Base-by-base conservation (phyloP, 2,113 vertebrate species). In the Alexandromys fortis region DNA sequence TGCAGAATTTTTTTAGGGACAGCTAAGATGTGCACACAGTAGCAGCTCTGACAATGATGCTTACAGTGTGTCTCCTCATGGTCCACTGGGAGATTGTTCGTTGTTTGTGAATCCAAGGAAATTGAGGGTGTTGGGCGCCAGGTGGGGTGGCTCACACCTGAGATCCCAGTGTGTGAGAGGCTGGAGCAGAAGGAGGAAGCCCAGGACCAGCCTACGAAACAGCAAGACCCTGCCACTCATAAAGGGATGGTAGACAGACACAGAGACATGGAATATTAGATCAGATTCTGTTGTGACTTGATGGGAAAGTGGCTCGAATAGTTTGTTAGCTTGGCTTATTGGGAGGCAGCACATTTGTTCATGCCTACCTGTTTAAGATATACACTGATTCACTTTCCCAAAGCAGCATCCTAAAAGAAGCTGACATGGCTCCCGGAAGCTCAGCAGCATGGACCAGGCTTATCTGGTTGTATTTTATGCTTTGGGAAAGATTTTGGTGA, bases 91-190 rank as follows among this genome's bases (percentile, higher is more conserved):
- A 97, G 76, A 42, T 63, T 67, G 17, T 86, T 89, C 94, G 75
- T 94, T 85, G 87, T 93, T 38, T 76, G 49, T 94, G 86, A 92
- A 93, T 97, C 87, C 87, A 83, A 93, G 35, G 92, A 92, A 86
- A 91, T 72, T 70, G 95, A 78, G 58, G 42, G 45, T 92, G 49
- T 82, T 55, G 16, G 49, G n/a, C 5, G 33, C 33, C 33, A 52
- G 67, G 45, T 26, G 7, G 72, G 33, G 45, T 72, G 13, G 45
- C 5, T 86, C 42, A 68, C 30, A 35, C 63, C 38, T 33, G 28
- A 33, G 42, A 87, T 9, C 45, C 30, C 45, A 10, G 8, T 10
- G 21, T n/a, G 10, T 52, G 52, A 3, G 0, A 55, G 22, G 45
- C 24, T 5, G 28, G 67, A 49, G 49, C 49, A 28, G 35, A 30